phyloP scores from a whole-genome alignment of 2,797 vertebrate genomes.

The Nannoperca obscura region DNA sequence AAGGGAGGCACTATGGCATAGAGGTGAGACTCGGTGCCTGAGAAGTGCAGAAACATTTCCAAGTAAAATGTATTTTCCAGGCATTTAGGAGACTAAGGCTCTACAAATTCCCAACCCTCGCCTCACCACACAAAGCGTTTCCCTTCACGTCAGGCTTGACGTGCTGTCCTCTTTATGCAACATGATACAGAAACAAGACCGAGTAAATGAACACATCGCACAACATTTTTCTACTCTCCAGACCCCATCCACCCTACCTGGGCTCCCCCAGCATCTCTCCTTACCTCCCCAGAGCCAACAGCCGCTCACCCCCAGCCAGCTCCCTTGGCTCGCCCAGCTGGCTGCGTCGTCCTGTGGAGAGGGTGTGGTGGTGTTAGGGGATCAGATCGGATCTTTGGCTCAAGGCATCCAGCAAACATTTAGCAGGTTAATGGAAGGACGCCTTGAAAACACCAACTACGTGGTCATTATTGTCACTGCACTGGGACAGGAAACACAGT shows the following conservation, averaged over 20 bases:
- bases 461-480: conserved; percentile 94
- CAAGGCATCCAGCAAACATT: conserved; percentile 95
- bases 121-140: not conserved
- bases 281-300: conserved; percentile 79
- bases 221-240: conserved; percentile 42
- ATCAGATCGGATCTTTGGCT: conserved; percentile 87
- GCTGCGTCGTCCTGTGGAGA: conserved; percentile 95
- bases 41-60: not conserved
- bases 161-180: not conserved
- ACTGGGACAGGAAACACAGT: conserved; percentile 89
- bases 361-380: conserved; percentile 92
- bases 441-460: conserved; percentile 92
- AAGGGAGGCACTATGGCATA: conserved; percentile 76
- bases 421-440: conserved; percentile 89
- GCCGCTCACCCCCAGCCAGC: conserved; percentile 91
- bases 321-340: conserved; percentile 96
- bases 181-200: not conserved
- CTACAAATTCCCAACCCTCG: not conserved
- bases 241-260: conserved; percentile 72
- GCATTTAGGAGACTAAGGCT: not conserved
- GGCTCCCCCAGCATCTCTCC: conserved; percentile 75
- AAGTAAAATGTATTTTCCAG: not conserved
- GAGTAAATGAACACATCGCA: conserved; percentile 6
- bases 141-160: not conserved
- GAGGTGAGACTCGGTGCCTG: conserved; percentile 65